These are phyloP conservation scores for Etheostoma nigrum DNA, from an alignment of 2,797 vertebrate species.

Conservation along the genomic window DNA sequence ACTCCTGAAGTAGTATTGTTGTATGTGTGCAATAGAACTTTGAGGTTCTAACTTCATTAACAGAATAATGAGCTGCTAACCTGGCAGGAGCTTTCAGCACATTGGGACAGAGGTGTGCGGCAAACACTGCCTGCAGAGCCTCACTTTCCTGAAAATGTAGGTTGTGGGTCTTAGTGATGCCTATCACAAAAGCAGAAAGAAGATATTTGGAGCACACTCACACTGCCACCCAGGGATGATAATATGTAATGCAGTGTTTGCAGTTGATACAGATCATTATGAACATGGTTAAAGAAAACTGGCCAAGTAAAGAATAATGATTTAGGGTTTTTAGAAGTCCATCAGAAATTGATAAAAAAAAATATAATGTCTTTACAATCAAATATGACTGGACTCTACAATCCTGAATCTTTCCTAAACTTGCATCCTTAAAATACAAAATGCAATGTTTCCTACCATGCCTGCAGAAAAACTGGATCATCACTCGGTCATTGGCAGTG, in stretches of 20 bases:
- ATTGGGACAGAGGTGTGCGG: conserved; percentile 88
- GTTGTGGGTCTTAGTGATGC: conserved; percentile 93
- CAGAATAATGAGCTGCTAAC: conserved; percentile 74
- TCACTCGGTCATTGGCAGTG: conserved; percentile 75
- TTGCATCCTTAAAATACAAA: not conserved
- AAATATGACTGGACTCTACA: not conserved
- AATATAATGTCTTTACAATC: not conserved
- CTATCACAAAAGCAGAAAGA: conserved; percentile 74
- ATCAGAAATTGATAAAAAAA: not conserved
- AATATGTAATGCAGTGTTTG: conserved; percentile 16
- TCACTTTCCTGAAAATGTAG: conserved; percentile 91
- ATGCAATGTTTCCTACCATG: conserved; percentile 85
- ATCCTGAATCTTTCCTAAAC: not conserved
- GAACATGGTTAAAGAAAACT: not conserved
- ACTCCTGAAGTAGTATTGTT: not conserved
- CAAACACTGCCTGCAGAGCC: conserved; percentile 91
- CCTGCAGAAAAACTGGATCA: conserved; percentile 91
- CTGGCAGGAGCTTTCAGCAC: conserved; percentile 90
- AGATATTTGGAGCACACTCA: conserved; percentile 58
- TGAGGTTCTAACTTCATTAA: conserved; percentile 6
- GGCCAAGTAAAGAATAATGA: not conserved
- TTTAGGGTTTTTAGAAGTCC: not conserved
- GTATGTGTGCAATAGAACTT: not conserved
- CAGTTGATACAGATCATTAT: not conserved
- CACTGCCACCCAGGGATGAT: conserved; percentile 75